Evolutionary conservation across 2,113 vertebrate genomes (phyloP).

Genomic region (Panthera leo): DNA sequence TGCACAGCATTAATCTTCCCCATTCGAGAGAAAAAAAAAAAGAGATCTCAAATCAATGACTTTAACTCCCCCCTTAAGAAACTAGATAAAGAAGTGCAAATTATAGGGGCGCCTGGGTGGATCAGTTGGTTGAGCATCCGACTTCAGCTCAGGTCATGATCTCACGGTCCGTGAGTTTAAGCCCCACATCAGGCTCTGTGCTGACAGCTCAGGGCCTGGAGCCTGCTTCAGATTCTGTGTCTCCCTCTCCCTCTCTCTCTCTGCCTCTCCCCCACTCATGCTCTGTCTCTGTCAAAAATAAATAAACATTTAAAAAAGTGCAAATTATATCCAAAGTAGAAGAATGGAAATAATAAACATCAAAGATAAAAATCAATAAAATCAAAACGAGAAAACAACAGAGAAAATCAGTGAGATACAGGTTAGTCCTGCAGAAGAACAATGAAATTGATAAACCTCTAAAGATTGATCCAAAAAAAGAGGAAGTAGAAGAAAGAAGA

Average conservation of each 20-base stretch:
- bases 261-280: too few species aligned
- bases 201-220: too few species aligned
- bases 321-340: not conserved
- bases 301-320: not conserved
- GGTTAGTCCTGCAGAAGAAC: not conserved
- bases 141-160: too few species aligned
- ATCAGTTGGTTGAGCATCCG: too few species aligned
- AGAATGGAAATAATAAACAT: not conserved
- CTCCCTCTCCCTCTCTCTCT: too few species aligned
- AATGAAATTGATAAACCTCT: not conserved
- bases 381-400: not conserved
- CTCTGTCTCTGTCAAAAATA: too few species aligned
- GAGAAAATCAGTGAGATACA: conserved; percentile 23
- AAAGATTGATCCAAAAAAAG: not conserved
- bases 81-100: not conserved
- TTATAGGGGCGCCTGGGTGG: not conserved
- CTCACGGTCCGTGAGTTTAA: too few species aligned
- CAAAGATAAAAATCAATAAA: not conserved
- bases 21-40: not conserved
- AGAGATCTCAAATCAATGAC: not conserved
- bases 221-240: too few species aligned
- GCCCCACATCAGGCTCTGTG: too few species aligned
- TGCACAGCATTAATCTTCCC: not conserved
- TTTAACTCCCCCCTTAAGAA: not conserved
- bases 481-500: not conserved